Percentiles rank a stretch among this genome's conserved stretches.
Evolutionary conservation across 2,113 vertebrate genomes (phyloP).

Genomic region (Istiophorus platypterus): DNA sequence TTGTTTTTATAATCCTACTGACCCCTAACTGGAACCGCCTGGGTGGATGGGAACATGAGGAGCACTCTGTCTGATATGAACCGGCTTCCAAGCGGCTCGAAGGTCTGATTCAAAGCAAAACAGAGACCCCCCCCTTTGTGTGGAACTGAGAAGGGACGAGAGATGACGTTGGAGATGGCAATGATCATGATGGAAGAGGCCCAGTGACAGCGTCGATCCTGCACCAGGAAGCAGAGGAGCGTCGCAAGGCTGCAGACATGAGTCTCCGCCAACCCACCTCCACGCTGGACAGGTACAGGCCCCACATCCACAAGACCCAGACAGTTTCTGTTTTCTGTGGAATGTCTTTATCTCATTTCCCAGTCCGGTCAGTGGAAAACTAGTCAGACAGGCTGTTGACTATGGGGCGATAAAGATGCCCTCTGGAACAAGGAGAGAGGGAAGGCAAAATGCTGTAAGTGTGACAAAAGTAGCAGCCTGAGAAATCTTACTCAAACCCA

Average conservation of each 20-base stretch:
- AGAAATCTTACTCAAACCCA: not conserved
- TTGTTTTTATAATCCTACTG: constrained; percentile 9
- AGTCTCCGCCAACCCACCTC: constrained; percentile 84
- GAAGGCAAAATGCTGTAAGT: not conserved
- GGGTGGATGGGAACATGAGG: constrained; percentile 62
- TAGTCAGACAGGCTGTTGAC: constrained; percentile 48
- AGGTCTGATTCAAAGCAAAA: constrained; percentile 48
- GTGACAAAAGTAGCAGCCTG: not conserved
- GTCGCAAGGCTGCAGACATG: constrained; percentile 76
- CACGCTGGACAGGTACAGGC: constrained; percentile 84
- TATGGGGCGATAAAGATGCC: constrained; percentile 2
- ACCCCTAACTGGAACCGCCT: constrained; percentile 21
- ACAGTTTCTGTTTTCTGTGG: not conserved
- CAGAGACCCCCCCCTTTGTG: constrained; percentile 49
- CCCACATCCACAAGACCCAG: not conserved
- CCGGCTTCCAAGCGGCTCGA: constrained; percentile 35
- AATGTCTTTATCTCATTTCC: constrained; percentile 6
- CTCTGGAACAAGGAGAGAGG: not conserved
- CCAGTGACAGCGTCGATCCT: constrained; percentile 68
- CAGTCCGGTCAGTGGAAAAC: constrained; percentile 44
- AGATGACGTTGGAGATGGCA: constrained; percentile 34
- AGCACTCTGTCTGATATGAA: constrained; percentile 47
- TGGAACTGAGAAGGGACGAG: constrained; percentile 51
- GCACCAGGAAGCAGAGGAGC: constrained; percentile 65
- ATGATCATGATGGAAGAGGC: constrained; percentile 38